phyloP scores from a whole-genome alignment of 2,797 vertebrate genomes.

The Nannoperca obscura region DNA sequence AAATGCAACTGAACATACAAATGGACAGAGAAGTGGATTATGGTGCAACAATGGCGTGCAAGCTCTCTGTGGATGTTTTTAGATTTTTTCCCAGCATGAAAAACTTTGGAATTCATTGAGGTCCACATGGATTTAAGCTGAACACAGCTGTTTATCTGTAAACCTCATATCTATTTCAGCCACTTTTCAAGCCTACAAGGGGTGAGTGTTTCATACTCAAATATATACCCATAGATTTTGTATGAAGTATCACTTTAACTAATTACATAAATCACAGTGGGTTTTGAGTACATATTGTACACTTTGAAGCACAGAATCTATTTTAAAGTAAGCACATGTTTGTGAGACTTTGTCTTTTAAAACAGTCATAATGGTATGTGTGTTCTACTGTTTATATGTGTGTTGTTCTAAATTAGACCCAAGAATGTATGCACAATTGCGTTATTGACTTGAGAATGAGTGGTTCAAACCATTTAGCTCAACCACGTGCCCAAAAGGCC shows the following conservation, averaged over 20 bases:
- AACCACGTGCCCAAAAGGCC: constrained; percentile 40
- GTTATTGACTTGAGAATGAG: background rate
- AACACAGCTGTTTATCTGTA: constrained; percentile 10
- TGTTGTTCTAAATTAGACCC: background rate
- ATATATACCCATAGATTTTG: constrained; percentile 3
- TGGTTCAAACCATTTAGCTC: constrained; percentile 46
- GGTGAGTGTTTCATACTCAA: constrained; percentile 23
- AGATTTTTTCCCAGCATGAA: background rate
- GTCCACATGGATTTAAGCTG: constrained; percentile 5
- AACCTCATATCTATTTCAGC: background rate
- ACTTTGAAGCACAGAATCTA: background rate
- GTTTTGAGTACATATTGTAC: constrained; percentile 13
- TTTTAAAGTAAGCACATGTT: constrained; percentile 16
- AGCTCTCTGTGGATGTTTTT: background rate
- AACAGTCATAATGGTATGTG: constrained; percentile 6
- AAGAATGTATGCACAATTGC: background rate
- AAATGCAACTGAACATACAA: constrained; percentile 5
- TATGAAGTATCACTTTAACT: constrained; percentile 29
- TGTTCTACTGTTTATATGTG: background rate
- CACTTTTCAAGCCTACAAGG: background rate
- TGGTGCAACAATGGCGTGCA: background rate
- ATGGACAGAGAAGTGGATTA: background rate
- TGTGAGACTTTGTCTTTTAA: constrained; percentile 31
- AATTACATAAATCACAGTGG: constrained; percentile 21
- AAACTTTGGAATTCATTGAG: constrained; percentile 10